Evolutionary conservation across 2,113 vertebrate species (phyloP), one percentile per base, ranked within the genome.

Genomic region (Chaetodon trifascialis): DNA sequence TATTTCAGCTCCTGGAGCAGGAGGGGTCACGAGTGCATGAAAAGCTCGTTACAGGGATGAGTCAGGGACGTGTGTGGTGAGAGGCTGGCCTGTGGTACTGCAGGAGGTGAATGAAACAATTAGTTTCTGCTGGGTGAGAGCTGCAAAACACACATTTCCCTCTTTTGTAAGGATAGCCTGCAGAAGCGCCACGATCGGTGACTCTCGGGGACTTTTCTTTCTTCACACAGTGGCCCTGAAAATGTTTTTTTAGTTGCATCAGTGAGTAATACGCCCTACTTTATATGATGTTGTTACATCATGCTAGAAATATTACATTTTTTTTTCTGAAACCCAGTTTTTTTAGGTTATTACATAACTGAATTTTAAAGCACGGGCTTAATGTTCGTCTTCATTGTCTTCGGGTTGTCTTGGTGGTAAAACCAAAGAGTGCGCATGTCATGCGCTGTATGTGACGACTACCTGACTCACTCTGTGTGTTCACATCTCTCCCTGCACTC

Each of bases 241-340:
- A 92, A 85, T 65, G 62, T 78, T 75, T 85, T 91, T 89, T 82
- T 47, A 79, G 82, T 92, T 93, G 85, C 88, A 88, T 93, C 90
- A 91, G 79, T 90, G 82, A 88, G 82, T 90, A 89, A 88, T 83
- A 85, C 63, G 76, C 68, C 89, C 86, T 82, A 92, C 74, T 88
- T 88, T 90, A 69, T 88, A 88, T 85, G 82, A 88, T 89, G 86
- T 82, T 92, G 76, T 92, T 92, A 83, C 89, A 89, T 92, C 86
- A 93, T 86, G 52, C 58, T 60, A 70, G 83, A 82, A 88, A 88
- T 86, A 83, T 87, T 88, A 85, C 83, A 85, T 79, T 86, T 91
- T 80, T 44, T 75, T 21, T 49, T 56, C 47, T 86, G 71, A 79
- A 89, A 81, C 75, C 83, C 60, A 58, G 23, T 88, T 88, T 79